Percentiles rank a stretch among this genome's conserved stretches.
Evolutionary conservation across 2,797 vertebrate species (phyloP).

Genomic region (Cirrhinus mrigala): DNA sequence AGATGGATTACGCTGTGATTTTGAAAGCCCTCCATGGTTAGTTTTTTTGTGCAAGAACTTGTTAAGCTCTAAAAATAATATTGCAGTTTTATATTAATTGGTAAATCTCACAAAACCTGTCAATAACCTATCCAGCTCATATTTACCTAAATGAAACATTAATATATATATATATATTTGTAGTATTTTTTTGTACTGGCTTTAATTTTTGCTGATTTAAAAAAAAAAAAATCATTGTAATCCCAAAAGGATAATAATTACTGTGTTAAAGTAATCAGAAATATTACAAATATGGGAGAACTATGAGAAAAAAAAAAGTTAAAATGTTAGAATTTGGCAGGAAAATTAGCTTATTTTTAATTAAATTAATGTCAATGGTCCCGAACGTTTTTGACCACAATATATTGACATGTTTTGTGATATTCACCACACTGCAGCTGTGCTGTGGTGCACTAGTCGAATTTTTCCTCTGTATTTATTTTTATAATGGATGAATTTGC

Average conservation of each 20-base stretch:
- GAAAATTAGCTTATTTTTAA: background rate
- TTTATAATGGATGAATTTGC: slow-evolving; percentile 42
- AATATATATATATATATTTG: background rate
- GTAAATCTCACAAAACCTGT: background rate
- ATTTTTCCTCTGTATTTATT: slow-evolving; percentile 37
- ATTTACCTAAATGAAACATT: background rate
- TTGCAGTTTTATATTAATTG: background rate
- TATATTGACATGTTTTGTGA: slow-evolving; percentile 2
- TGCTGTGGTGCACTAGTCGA: background rate
- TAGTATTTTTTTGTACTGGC: background rate
- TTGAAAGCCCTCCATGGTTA: slow-evolving; percentile 64
- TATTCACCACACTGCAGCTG: background rate
- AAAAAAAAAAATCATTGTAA: background rate
- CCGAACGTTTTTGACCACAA: background rate
- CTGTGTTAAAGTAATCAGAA: background rate
- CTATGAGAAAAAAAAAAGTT: background rate
- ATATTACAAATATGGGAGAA: background rate
- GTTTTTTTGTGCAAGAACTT: slow-evolving; percentile 58
- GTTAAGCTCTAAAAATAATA: background rate
- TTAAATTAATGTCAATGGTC: background rate
- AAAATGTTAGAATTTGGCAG: background rate
- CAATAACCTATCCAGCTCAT: background rate
- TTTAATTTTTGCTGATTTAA: background rate
- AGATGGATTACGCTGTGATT: slow-evolving; percentile 49
- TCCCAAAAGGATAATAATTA: background rate